phyloP scores from a whole-genome alignment of 2,113 vertebrate genomes.

The Craseonycteris thonglongyai region DNA sequence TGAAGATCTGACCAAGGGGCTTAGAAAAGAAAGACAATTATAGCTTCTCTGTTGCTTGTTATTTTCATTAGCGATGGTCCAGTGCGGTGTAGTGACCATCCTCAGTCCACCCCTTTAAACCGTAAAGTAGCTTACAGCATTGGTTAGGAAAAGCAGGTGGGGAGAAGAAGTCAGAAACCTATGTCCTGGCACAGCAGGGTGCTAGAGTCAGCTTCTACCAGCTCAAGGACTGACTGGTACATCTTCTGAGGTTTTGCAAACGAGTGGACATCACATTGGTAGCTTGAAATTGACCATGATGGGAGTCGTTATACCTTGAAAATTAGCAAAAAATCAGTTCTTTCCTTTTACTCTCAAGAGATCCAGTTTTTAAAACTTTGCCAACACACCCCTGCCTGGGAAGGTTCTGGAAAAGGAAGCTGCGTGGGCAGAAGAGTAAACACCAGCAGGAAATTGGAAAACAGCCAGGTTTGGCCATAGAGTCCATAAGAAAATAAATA shows the following conservation, averaged over 20 bases:
- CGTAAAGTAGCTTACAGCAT: not conserved
- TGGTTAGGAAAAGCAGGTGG: not conserved
- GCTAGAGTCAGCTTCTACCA: not conserved
- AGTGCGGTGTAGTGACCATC: not conserved
- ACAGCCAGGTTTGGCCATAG: not conserved
- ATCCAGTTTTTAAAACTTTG: not conserved
- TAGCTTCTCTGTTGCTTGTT: not conserved
- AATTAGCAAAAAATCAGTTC: not conserved
- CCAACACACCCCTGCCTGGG: too few species aligned
- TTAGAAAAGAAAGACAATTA: not conserved
- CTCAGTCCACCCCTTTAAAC: not conserved
- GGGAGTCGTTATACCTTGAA: not conserved
- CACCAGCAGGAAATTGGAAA: not conserved
- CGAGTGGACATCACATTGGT: not conserved
- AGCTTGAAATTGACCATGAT: not conserved
- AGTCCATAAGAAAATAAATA: not conserved
- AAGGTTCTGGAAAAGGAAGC: not conserved
- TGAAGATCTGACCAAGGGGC: not conserved
- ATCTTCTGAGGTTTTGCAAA: not conserved
- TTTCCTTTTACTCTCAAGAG: too few species aligned
- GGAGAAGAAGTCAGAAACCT: not conserved
- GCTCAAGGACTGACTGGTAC: not conserved
- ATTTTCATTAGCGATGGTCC: not conserved
- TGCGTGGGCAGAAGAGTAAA: not conserved
- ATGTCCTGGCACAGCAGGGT: accelerated